Evolutionary conservation across 1,140 invertebrate species (phyloP).

Genomic region (Metopolophium dirhodum): DNA sequence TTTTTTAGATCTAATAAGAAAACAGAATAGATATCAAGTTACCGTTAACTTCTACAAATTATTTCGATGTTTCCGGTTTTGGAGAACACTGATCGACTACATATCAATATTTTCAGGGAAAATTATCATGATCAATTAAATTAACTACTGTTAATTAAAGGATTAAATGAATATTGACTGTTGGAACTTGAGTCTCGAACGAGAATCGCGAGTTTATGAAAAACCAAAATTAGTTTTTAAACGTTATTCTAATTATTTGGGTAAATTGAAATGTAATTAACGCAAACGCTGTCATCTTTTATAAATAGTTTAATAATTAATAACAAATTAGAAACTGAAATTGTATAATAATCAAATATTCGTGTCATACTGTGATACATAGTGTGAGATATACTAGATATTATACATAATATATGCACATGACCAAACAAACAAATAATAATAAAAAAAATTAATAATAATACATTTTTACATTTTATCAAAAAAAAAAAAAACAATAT

Average conservation of each 20-base stretch:
- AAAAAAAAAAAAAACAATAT: slow-evolving; percentile 23
- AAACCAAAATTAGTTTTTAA: background rate
- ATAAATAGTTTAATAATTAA: slow-evolving; percentile 18
- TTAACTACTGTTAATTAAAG: background rate
- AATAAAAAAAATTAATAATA: slow-evolving; percentile 5
- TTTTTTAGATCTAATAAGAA: background rate
- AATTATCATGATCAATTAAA: background rate
- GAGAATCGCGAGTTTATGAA: background rate
- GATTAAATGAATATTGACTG: background rate
- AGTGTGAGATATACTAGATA: background rate
- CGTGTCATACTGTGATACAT: background rate
- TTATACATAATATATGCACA: background rate
- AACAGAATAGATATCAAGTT: background rate
- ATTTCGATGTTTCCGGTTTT: background rate
- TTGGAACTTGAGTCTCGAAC: background rate
- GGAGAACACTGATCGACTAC: background rate
- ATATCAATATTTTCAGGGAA: background rate
- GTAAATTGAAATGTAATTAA: background rate
- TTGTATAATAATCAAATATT: background rate
- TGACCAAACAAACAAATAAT: background rate
- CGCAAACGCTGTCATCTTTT: background rate
- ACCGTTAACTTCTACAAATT: background rate
- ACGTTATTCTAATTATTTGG: background rate
- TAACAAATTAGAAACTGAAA: slow-evolving; percentile 4
- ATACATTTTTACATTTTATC: slow-evolving; percentile 5